Conservation (phyloP, 2,888 invertebrate genomes). For the Stenchaetothrips biformis region DNA sequence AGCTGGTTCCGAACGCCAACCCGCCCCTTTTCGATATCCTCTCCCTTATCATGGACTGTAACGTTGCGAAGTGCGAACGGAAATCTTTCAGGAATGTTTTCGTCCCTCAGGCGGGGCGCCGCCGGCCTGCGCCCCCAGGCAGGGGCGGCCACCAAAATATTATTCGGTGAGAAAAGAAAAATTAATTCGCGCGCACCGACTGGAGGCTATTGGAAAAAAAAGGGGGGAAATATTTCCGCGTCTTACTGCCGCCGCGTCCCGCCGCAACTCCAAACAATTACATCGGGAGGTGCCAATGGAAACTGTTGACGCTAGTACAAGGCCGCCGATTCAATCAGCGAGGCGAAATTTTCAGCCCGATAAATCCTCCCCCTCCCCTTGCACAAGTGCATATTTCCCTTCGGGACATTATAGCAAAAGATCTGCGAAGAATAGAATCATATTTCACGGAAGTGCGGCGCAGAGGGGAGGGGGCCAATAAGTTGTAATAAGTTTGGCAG, state of each 20-base stretch:
- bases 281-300: not conserved
- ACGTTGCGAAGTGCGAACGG: slow-evolving; percentile 10
- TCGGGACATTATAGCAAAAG: not conserved
- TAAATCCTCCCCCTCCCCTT: not conserved
- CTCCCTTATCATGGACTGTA: slow-evolving; percentile 17
- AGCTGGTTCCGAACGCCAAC: not conserved
- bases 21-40: slow-evolving; percentile 7
- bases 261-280: not conserved
- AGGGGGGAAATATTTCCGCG: not conserved
- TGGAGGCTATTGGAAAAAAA: not conserved
- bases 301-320: not conserved
- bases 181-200: not conserved
- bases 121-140: not conserved
- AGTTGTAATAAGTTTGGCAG: slow-evolving; percentile 25
- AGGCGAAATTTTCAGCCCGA: not conserved
- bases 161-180: slow-evolving; percentile 11
- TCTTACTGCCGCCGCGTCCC: not conserved
- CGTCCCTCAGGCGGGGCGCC: not conserved
- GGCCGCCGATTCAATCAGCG: not conserved
- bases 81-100: slow-evolving; percentile 15
- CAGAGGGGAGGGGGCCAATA: slow-evolving; percentile 13
- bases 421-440: not conserved
- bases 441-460: slow-evolving; percentile 4
- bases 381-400: not conserved
- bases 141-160: no score